Evolutionary conservation across 2,113 vertebrate species (phyloP).

Genomic region (Nymphicus hollandicus): DNA sequence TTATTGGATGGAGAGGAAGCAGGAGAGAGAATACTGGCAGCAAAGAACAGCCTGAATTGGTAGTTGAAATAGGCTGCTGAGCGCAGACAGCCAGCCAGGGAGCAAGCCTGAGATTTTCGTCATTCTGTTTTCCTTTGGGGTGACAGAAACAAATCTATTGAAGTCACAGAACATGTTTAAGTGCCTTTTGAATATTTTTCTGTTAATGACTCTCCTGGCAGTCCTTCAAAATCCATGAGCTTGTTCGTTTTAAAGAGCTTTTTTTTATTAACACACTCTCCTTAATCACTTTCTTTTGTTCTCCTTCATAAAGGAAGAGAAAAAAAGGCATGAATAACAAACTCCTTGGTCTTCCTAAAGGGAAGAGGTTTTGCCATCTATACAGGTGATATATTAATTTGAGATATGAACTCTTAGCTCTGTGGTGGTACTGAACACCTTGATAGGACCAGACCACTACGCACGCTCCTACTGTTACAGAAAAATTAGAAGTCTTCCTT

Average conservation of each 20-base stretch:
- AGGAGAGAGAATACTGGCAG: not conserved
- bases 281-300: slow-evolving; percentile 50
- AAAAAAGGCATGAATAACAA: not conserved
- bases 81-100: not conserved
- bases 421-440: not conserved
- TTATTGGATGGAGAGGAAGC: not conserved
- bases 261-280: slow-evolving; percentile 35
- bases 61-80: not conserved
- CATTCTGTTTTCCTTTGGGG: slow-evolving; percentile 15
- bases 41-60: not conserved
- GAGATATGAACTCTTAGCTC: not conserved
- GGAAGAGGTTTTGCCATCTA: not conserved
- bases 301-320: not conserved
- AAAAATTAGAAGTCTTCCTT: not conserved
- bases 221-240: slow-evolving; percentile 55
- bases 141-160: slow-evolving; percentile 45
- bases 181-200: slow-evolving; percentile 56
- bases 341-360: not conserved
- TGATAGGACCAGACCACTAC: not conserved
- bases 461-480: not conserved
- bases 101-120: not conserved
- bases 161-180: slow-evolving; percentile 29
- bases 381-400: not conserved
- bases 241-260: slow-evolving; percentile 49
- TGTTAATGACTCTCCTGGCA: slow-evolving; percentile 52